phyloP scores from a whole-genome alignment of 2,888 invertebrate genomes.

The Alviniconcha strummeri region DNA sequence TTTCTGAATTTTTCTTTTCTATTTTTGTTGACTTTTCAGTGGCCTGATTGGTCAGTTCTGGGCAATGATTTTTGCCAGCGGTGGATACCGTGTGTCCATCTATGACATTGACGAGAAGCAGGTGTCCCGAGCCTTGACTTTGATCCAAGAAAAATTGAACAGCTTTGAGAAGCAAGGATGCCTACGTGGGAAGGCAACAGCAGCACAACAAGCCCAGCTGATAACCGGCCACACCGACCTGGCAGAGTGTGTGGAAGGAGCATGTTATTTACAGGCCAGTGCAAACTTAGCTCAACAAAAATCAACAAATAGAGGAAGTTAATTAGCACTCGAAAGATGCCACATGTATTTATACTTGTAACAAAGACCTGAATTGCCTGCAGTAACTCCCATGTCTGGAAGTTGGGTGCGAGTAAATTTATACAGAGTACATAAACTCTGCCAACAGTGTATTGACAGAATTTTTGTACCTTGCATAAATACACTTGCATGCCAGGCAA shows the following conservation, averaged over 20 bases:
- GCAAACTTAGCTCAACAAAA: neutral
- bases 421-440: no score
- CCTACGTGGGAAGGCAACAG: constrained; percentile 83
- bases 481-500: no score
- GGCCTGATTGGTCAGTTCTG: constrained; percentile 97
- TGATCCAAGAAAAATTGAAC: constrained; percentile 27
- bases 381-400: no score
- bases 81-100: constrained; percentile 90
- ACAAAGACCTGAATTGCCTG: no score
- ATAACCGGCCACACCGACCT: constrained; percentile 85
- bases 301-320: neutral
- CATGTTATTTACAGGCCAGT: constrained; percentile 81
- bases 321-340: neutral
- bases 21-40: constrained; percentile 75
- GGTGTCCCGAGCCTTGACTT: constrained; percentile 72
- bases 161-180: constrained; percentile 76
- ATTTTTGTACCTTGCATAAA: no score
- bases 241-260: constrained; percentile 83
- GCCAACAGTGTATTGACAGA: no score
- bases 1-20: no score
- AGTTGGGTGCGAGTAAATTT: no score
- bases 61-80: constrained; percentile 95
- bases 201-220: constrained; percentile 84
- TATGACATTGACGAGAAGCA: constrained; percentile 79
- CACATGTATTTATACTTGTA: no score